These are phyloP conservation scores for Sinelater perroti DNA, from an alignment of 2,888 invertebrate genomes.

Conservation along the genomic window DNA sequence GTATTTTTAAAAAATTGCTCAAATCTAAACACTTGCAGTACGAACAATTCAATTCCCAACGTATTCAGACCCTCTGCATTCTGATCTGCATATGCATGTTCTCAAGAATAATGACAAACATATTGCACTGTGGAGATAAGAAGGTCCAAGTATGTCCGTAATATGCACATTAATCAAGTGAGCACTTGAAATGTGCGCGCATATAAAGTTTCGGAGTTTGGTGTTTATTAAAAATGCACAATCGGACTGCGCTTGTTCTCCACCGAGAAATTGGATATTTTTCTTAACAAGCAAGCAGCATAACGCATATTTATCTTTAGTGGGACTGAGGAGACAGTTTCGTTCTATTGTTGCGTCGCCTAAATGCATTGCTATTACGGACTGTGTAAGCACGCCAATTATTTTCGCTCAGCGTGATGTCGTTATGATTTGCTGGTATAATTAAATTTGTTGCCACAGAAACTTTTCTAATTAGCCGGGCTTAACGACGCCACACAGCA, in stretches of 20 bases:
- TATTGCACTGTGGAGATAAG: slow-evolving; percentile 49
- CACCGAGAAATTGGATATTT: slow-evolving; percentile 21
- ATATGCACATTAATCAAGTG: slow-evolving; percentile 48
- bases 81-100: slow-evolving; percentile 51
- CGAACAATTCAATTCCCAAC: not conserved
- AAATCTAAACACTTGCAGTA: too few species aligned
- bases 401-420: slow-evolving; percentile 32
- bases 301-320: slow-evolving; percentile 28
- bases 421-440: slow-evolving; percentile 35
- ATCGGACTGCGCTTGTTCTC: not conserved
- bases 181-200: not conserved
- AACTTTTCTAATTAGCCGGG: slow-evolving; percentile 33
- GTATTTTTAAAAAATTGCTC: too few species aligned
- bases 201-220: slow-evolving; percentile 12
- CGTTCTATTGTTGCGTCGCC: slow-evolving; percentile 8
- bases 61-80: not conserved
- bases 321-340: not conserved
- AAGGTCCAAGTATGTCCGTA: slow-evolving; percentile 43
- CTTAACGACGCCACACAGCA: slow-evolving; percentile 28
- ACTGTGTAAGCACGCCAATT: slow-evolving; percentile 29
- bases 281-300: slow-evolving; percentile 23
- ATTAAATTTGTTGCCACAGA: slow-evolving; percentile 35
- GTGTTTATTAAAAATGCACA: not conserved
- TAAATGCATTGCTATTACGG: not conserved
- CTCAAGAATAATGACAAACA: slow-evolving; percentile 50